Base-by-base conservation (phyloP, 2,888 invertebrate genomes). In the Aleiodes leptofemur region DNA sequence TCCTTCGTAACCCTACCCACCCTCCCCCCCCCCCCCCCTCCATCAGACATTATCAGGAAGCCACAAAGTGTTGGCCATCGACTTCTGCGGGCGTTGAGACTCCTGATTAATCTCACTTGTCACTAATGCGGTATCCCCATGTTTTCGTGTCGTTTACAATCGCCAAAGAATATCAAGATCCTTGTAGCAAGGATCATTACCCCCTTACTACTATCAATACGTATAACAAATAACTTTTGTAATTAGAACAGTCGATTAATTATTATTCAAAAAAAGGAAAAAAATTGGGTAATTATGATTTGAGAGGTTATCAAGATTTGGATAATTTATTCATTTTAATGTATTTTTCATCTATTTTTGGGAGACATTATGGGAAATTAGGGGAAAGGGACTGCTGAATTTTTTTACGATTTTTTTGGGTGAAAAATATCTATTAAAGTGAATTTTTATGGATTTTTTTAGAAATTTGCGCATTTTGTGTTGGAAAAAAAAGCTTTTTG, bases 41-140 rank as follows among this genome's bases (percentile, higher is more conserved):
- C 23, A 23, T 2, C 23, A 23, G 23, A 43, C 43, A 57, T 16
- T 38, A 53, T 57, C 61, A 61, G 38, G 31, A 64, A 72, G 53
- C 72, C 72, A 66, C 72, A 72, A 72, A 72, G 72, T 72, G 72
- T 72, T 72, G 72, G 72, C 64, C 72, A 72, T 72, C 66, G 72
- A 72, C 72, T 72, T 72, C 43, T 66, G 64, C 66, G 34, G 38
- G 51, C 72, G 72, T 61, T 61, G 61, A 72, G 64, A 69, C 53
- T 34, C 64, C 72, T 72, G 72, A 72, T 72, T 72, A 72, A 72
- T 72, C 72, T 72, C 64, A 38, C 64, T 72, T 66, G 43, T 56
- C 66, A 53, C 66, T 72, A 72, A 72, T 66, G 66, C 66, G 38
- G 51, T 43, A 43, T 23, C 55, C 66, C 66, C 72, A 66, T 72